A percentile compares a stretch with the other conserved stretches of the same genome.
Evolutionary conservation across 2,888 invertebrate species (phyloP).

Genomic region (Erpobdella octoculata): DNA sequence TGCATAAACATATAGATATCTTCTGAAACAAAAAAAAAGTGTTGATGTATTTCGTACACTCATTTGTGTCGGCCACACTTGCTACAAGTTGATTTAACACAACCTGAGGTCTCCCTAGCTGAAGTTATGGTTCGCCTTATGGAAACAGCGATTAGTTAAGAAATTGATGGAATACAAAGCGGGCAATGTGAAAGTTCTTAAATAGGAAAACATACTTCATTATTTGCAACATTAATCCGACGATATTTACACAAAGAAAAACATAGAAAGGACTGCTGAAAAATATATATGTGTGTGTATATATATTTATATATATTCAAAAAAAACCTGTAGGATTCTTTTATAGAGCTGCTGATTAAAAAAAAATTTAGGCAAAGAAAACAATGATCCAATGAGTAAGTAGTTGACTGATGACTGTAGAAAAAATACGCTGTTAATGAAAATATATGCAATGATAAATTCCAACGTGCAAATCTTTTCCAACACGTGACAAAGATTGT

Average conservation of each 20-base stretch:
- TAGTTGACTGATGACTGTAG: too few relatives aligned
- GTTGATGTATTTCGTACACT: too few relatives aligned
- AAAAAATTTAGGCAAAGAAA: conserved; percentile 10
- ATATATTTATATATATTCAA: conserved; percentile 1
- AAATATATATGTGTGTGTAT: conserved; percentile 11
- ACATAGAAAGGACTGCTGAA: conserved; percentile 5
- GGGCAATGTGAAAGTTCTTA: conserved; percentile 10
- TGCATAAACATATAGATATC: neutral
- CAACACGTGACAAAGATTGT: too few relatives aligned
- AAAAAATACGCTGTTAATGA: neutral
- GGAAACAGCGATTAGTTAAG: too few relatives aligned
- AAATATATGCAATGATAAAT: neutral
- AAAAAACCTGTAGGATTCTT: too few relatives aligned
- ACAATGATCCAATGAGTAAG: neutral
- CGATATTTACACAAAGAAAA: conserved; percentile 2
- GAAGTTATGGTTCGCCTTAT: too few relatives aligned
- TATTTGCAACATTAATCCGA: neutral
- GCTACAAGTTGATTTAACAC: too few relatives aligned
- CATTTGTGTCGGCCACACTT: too few relatives aligned
- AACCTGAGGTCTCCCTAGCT: too few relatives aligned
- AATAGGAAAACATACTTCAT: neutral
- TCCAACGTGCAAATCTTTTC: too few relatives aligned
- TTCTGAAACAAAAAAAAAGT: neutral
- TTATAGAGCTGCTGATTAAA: too few relatives aligned
- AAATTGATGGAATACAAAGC: neutral